Conservation (phyloP, 2,797 vertebrate species). For the Acanthurus leucopareius region DNA sequence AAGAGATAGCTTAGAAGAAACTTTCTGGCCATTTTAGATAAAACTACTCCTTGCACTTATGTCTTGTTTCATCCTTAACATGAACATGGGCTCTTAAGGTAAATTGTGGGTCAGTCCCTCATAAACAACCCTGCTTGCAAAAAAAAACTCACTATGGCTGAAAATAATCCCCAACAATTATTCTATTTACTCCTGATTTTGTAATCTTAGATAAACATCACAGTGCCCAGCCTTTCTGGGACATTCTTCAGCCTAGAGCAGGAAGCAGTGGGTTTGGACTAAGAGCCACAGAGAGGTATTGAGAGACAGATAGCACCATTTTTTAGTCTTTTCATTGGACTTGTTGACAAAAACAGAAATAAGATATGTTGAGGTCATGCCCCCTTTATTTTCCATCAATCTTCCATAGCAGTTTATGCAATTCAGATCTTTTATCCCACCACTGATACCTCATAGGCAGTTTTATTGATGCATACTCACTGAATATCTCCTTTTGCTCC, state of each 20-base stretch:
- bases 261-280: not conserved
- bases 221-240: not conserved
- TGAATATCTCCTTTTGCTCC: slow-evolving; percentile 2
- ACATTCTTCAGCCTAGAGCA: not conserved
- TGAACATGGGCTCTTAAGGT: not conserved
- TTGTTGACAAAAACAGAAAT: not conserved
- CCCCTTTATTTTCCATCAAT: not conserved
- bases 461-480: not conserved
- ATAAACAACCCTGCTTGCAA: not conserved
- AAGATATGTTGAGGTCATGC: not conserved
- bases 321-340: not conserved
- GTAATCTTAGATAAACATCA: not conserved
- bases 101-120: not conserved
- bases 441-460: not conserved
- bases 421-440: not conserved
- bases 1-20: not conserved
- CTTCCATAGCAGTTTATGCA: not conserved
- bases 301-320: not conserved
- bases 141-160: not conserved
- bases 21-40: not conserved
- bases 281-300: not conserved
- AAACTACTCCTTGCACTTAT: not conserved
- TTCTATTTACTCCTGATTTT: not conserved
- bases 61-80: not conserved
- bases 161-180: not conserved